Percentiles rank a stretch among this genome's conserved stretches.
phyloP scores from a whole-genome alignment of 2,113 vertebrate species.

The Coturnix japonica region DNA sequence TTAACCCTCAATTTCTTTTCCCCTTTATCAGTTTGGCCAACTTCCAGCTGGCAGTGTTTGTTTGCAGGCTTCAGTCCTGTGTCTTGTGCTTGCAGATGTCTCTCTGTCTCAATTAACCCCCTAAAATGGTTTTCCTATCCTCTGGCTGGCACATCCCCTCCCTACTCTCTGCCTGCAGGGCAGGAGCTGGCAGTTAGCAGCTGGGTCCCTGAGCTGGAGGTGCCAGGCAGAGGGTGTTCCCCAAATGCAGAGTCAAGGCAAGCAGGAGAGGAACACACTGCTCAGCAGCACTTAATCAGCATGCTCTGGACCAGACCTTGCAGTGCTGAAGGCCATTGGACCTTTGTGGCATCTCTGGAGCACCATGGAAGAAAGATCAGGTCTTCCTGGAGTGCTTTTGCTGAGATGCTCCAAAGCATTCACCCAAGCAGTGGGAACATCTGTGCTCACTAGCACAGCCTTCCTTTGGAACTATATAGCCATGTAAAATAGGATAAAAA shows the following conservation, averaged over 20 bases:
- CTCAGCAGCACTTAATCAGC: neutral
- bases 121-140: conserved; percentile 22
- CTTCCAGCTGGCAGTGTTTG: conserved; percentile 41
- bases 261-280: conserved; percentile 35
- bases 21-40: conserved; percentile 59
- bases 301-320: conserved; percentile 35
- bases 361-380: neutral
- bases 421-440: neutral
- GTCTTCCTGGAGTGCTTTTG: neutral
- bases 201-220: neutral
- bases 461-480: neutral
- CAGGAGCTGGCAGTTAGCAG: neutral
- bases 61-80: neutral
- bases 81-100: conserved; percentile 16
- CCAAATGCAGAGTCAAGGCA: neutral
- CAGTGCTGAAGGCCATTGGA: conserved; percentile 10
- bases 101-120: conserved; percentile 50
- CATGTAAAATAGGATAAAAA: neutral
- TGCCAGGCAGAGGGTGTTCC: conserved; percentile 48
- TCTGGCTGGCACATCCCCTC: neutral
- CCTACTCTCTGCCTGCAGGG: conserved; percentile 7
- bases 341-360: neutral
- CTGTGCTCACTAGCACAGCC: neutral
- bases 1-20: conserved; percentile 59
- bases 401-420: neutral